These are phyloP conservation scores for Mythimna pallens DNA, from an alignment of 2,888 invertebrate genomes.

Conservation along the genomic window DNA sequence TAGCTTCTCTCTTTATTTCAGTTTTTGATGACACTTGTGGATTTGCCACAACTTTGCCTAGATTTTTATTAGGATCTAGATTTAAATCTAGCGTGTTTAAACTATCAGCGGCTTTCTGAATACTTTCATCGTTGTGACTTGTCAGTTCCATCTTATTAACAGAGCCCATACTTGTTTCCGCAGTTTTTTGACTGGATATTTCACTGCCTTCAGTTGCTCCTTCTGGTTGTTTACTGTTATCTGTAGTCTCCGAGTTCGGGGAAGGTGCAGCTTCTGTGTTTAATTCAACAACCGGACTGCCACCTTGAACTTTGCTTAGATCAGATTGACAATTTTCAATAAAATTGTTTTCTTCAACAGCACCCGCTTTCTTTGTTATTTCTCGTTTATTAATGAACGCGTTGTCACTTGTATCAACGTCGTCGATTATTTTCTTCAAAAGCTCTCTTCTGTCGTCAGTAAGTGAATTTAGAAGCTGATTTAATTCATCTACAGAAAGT, in stretches of 20 bases:
- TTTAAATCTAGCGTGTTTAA: conserved; percentile 57
- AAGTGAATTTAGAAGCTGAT: conserved; percentile 82
- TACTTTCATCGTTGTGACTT: conserved; percentile 56
- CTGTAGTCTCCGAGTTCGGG: conserved; percentile 68
- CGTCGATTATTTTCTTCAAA: conserved; percentile 83
- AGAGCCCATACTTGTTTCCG: conserved; percentile 65
- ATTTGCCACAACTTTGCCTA: conserved; percentile 63
- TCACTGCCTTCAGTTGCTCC: conserved; percentile 69
- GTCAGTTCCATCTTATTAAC: conserved; percentile 71
- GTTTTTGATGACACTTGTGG: conserved; percentile 70
- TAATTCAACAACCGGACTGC: conserved; percentile 68
- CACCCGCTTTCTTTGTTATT: conserved; percentile 86
- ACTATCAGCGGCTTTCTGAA: conserved; percentile 65
- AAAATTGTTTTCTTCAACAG: conserved; percentile 81
- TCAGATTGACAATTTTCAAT: conserved; percentile 80
- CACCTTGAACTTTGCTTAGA: conserved; percentile 77
- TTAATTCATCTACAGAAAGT: conserved; percentile 80
- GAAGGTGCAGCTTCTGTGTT: conserved; percentile 71
- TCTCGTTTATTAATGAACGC: conserved; percentile 81
- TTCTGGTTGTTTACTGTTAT: conserved; percentile 71
- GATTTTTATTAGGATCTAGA: conserved; percentile 66
- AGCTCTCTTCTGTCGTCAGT: conserved; percentile 83
- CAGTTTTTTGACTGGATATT: conserved; percentile 68
- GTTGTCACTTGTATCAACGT: conserved; percentile 63
- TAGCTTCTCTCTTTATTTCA: conserved; percentile 83